Evolutionary conservation across 2,113 vertebrate genomes (phyloP), one percentile per base, ranked within the genome.

Genomic region (Callopanchax toddi): DNA sequence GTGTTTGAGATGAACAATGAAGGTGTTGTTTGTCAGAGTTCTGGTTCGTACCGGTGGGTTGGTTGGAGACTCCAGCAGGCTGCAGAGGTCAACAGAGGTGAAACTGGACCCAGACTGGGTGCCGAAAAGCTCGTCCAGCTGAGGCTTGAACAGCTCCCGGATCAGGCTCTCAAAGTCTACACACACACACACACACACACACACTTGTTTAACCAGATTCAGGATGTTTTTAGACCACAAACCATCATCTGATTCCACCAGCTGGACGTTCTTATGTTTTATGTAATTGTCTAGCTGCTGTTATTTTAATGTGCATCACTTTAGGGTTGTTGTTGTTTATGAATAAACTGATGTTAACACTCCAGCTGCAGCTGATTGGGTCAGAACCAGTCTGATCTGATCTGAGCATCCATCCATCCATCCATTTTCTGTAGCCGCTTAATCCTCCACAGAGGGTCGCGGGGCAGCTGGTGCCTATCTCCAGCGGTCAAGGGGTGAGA

Each of bases 111-210:
- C 25, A 16, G 81, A 80, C 68, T 78, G 85, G 20, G 29, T 42
- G 15, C 71, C 36, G 29, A 54, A 77, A 50, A 75, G 22, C 48
- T 89, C 89, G 37, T 92, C 85, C 72, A 91, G 48, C 32, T 92
- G 92, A 72, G 90, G 25, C 58, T 75, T 84, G 76, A 97, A 93
- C 23, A 95, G 85, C 56, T 90, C 93, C 82, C 83, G 89, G 69
- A 93, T 89, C 83, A 92, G 84, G 26, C 79, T 89, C 79, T 95
- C 52, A 16, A 96, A 94, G 76, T 97, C 96, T 98, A 4, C 36
- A 37, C 36, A 13, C 36, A 13, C 36, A 37, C 36, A 3, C 3
- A 4, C 6, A 37, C 36, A 21, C 13, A 43, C 10, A 37, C 0
- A 4, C 12, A 13, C 36, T 0, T 29, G 36, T 15, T 51, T 15